Base-by-base conservation (phyloP, 2,113 vertebrate genomes). In the Psittacula cyanocephala region DNA sequence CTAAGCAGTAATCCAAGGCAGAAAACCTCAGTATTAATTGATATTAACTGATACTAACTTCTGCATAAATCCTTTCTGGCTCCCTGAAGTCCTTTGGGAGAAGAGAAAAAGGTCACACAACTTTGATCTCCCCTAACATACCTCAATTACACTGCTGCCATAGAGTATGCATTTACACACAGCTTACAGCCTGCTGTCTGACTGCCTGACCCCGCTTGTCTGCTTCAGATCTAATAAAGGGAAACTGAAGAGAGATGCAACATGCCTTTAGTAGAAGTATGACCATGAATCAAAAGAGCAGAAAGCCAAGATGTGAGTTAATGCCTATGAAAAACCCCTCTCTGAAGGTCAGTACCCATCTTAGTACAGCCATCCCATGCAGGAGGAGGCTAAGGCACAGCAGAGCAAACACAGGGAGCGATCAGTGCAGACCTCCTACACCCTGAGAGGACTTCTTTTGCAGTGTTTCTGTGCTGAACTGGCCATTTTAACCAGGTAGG, bases 191-290 rank as follows among this genome's bases (percentile, higher is more conserved):
- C 44, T n/a, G 55, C 79, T 11, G 10, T 25, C 68, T 29, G 82
- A 1, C 41, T 39, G 53, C 64, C 88, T 28, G 64, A 29, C 39
- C 67, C 71, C 47, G 12, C 57, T 12, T 15, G 18, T 13, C 18
- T 77, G 22, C 62, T 81, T 62, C 23, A 57, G 29, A 5, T 2
- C 65, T 53, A 44, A 59, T 8, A 55, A 88, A 13, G 11, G 27
- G 57, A 50, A 79, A 19, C 39, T 11, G 11, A 1, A 39, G 55
- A 39, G n/a, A 39, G 5, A 6, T 0, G 8, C 33, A 67, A 5
- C 0, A 4, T 8, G 5, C 25, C 52, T 27, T 49, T 12, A 3
- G 31, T 35, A 22, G 3, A 19, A 50, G n/a, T 0, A 5, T 1
- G 17, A 31, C 2, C 31, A 39, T 16, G 33, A 6, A 4, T 0